Conservation (phyloP, 1,140 invertebrate genomes). For the Plectrocnemia conspersa region DNA sequence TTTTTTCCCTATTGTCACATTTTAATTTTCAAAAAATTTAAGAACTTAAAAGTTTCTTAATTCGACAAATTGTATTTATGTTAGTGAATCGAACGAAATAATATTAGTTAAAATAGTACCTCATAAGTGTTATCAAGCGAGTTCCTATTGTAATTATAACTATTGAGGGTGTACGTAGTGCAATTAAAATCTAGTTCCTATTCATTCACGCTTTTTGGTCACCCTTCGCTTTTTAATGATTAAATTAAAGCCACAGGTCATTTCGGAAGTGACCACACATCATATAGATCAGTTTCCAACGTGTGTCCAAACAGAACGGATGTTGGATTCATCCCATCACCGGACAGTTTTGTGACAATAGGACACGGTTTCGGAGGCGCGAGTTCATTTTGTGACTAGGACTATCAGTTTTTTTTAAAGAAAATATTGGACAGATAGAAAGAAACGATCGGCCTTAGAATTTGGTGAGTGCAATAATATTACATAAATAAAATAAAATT, state of each 20-base stretch:
- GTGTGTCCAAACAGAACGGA: constrained; percentile 16
- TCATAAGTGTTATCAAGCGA: too few species aligned
- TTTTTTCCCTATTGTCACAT: too few species aligned
- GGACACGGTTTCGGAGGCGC: background rate
- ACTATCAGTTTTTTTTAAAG: too few species aligned
- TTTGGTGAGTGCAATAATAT: background rate
- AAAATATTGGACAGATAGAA: too few species aligned
- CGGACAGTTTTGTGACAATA: constrained; percentile 4
- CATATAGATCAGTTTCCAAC: constrained; percentile 24
- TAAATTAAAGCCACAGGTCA: constrained; percentile 15
- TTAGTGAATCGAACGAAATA: too few species aligned
- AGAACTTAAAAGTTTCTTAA: too few species aligned
- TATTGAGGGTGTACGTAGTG: too few species aligned
- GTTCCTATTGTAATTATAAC: too few species aligned
- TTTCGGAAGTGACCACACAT: constrained; percentile 24
- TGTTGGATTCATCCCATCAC: constrained; percentile 7
- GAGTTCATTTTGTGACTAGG: constrained; percentile 5
- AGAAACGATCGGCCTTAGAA: constrained; percentile 3
- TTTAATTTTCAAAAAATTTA: too few species aligned
- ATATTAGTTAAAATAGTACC: too few species aligned
- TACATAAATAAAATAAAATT: background rate
- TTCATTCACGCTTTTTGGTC: constrained; percentile 13
- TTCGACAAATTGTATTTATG: too few species aligned
- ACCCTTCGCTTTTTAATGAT: constrained; percentile 11
- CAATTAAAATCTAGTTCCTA: too few species aligned